Base-by-base conservation (phyloP, 2,113 vertebrate species). In the Pantherophis guttatus region DNA sequence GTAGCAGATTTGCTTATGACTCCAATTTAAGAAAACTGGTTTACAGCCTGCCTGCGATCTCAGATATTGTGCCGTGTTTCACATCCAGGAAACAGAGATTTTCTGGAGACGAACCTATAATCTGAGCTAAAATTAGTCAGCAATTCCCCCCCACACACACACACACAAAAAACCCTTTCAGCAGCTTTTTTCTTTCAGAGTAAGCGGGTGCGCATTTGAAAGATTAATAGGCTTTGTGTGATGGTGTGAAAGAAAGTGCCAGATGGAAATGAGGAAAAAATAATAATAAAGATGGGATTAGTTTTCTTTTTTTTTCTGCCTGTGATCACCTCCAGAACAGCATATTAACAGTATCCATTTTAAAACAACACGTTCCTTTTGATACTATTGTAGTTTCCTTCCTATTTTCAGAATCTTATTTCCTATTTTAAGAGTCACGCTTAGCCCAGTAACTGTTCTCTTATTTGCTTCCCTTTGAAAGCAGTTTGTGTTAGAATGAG, bases 141-240 rank as follows among this genome's bases (percentile, higher is more conserved):
- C 10, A 9, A 26, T n/a, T 33, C 21, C 75, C 17, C 2, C 12
- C 33, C 7, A 19, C 44, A 3, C 44, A 48, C 44, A 48, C 44
- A 48, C 44, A 48, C 44, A 48, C 44, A 29, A 24, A 57, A 57
- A 58, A 21, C 21, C 23, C 23, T 86, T 52, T 8, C 65, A 89
- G 62, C 24, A 86, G 55, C 52, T 62, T 89, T 62, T 89, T 53
- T 81, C 2, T 57, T 88, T 88, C 54, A 85, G 52, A 65, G 26
- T 24, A 10, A 54, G 33, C 21, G 48, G 24, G 19, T 19, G 15
- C 24, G 1, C 50, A 3, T 39, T 86, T 65, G n/a, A 26, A 55
- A 59, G 57, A 90, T 90, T 87, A 90, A 70, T 70, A 89, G 48
- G 53, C 70, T 91, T 89, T 89, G 48, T 92, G 39, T 86, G 52